Evolutionary conservation across 2,113 vertebrate genomes (phyloP).

Genomic region (Uropsilus gracilis): DNA sequence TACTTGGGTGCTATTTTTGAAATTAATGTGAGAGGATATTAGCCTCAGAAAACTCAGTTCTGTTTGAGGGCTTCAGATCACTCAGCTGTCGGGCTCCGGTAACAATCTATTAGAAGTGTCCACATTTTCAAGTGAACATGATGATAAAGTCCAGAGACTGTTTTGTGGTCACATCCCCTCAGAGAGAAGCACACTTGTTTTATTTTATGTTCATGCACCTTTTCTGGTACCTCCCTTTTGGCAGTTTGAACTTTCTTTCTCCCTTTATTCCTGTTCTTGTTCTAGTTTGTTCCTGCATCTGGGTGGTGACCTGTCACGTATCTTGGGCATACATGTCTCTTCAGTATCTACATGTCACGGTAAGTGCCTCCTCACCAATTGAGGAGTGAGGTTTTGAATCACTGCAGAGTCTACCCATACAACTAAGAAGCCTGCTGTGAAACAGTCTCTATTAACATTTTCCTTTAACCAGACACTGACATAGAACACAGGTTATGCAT

Average conservation of each 20-base stretch:
- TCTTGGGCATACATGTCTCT: not conserved
- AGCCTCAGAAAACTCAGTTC: not conserved
- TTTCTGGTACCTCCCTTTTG: too few relatives aligned
- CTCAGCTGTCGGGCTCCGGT: not conserved
- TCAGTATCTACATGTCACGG: too few relatives aligned
- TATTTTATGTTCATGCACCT: too few relatives aligned
- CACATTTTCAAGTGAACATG: not conserved
- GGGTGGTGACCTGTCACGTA: not conserved
- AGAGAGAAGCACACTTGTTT: too few relatives aligned
- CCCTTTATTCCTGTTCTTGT: too few relatives aligned
- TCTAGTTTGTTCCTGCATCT: too few relatives aligned
- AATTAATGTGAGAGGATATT: not conserved
- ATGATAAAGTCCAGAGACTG: not conserved
- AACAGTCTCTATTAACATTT: not conserved
- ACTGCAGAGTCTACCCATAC: not conserved
- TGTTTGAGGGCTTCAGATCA: not conserved
- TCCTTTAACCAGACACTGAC: not conserved
- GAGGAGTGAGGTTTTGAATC: not conserved
- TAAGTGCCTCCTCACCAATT: not conserved
- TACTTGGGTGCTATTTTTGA: not conserved
- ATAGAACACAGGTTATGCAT: not conserved
- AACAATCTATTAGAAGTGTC: not conserved
- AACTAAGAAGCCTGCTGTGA: not conserved
- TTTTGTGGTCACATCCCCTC: too few relatives aligned
- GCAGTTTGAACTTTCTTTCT: too few relatives aligned